These are phyloP conservation scores for Eugnorisma glareosa DNA, from an alignment of 2,888 invertebrate genomes.

Conservation along the genomic window DNA sequence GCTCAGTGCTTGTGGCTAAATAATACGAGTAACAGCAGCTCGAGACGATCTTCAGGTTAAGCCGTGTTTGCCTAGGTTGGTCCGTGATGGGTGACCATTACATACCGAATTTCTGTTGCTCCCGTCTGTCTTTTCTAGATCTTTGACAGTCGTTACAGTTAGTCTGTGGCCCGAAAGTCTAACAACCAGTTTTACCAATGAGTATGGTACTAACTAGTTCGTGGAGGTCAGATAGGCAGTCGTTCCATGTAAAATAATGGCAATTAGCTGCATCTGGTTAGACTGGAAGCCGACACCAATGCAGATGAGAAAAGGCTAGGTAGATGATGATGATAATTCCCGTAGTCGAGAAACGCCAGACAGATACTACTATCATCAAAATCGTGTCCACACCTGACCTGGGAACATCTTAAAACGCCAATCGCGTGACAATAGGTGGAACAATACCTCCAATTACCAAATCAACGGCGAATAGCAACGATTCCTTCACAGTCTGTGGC, in stretches of 20 bases:
- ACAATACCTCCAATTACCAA: conserved; percentile 50
- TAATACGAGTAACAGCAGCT: too few relatives aligned
- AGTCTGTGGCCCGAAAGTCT: neutral
- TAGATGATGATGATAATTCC: neutral
- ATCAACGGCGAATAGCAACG: conserved; percentile 53
- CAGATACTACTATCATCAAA: too few relatives aligned
- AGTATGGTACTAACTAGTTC: neutral
- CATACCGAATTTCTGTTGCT: neutral
- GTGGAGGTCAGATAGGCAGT: too few relatives aligned
- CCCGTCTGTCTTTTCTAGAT: neutral
- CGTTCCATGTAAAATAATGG: too few relatives aligned
- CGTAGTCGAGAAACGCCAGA: too few relatives aligned
- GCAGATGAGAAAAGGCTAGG: neutral
- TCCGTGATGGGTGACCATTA: neutral
- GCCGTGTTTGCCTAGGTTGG: neutral
- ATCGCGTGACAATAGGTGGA: conserved; percentile 59
- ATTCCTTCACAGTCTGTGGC: conserved; percentile 47
- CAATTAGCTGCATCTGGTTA: too few relatives aligned
- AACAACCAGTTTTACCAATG: too few relatives aligned
- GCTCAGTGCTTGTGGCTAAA: too few relatives aligned
- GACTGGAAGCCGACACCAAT: too few relatives aligned
- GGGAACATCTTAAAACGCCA: conserved; percentile 13
- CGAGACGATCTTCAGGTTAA: neutral
- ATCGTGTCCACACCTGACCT: conserved; percentile 9
- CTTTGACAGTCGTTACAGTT: neutral